Conservation (phyloP, 2,797 vertebrate species). For the Staurois parvus region DNA sequence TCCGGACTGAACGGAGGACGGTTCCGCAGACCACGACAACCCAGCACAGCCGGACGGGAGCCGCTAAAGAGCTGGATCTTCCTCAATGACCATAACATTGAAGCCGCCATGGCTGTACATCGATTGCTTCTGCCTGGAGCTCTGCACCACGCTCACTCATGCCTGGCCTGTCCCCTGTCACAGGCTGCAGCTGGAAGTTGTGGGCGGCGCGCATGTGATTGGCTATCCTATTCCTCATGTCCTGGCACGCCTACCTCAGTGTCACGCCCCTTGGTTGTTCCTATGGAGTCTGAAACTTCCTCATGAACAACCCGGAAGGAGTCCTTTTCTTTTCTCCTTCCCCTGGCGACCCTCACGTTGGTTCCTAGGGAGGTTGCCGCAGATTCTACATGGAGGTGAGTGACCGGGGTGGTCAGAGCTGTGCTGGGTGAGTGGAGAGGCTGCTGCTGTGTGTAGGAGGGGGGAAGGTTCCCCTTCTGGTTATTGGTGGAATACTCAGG, state of each 20-base stretch:
- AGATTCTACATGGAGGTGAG: neutral
- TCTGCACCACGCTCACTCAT: neutral
- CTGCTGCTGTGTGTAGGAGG: neutral
- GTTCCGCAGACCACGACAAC: neutral
- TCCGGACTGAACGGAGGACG: neutral
- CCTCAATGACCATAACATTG: neutral
- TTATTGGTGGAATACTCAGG: neutral
- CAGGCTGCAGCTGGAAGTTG: too few relatives aligned
- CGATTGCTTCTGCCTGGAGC: constrained; percentile 18
- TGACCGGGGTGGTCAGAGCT: neutral
- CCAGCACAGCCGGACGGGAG: neutral
- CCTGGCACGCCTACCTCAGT: neutral
- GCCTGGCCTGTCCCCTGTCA: neutral
- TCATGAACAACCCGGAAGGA: neutral
- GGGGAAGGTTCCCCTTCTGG: neutral
- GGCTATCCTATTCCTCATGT: neutral
- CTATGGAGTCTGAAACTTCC: constrained; percentile 15
- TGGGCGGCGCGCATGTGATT: too few relatives aligned
- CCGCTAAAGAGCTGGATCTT: neutral
- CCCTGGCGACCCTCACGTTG: neutral
- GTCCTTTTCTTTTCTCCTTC: constrained; percentile 5
- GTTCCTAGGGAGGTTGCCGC: constrained; percentile 1
- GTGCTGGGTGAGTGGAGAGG: neutral
- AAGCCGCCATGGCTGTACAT: constrained; percentile 21
- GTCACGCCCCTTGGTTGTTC: neutral